Evolutionary conservation across 2,888 invertebrate genomes (phyloP), one percentile per base, ranked within the genome.

Genomic region (Mythimna lalbum): DNA sequence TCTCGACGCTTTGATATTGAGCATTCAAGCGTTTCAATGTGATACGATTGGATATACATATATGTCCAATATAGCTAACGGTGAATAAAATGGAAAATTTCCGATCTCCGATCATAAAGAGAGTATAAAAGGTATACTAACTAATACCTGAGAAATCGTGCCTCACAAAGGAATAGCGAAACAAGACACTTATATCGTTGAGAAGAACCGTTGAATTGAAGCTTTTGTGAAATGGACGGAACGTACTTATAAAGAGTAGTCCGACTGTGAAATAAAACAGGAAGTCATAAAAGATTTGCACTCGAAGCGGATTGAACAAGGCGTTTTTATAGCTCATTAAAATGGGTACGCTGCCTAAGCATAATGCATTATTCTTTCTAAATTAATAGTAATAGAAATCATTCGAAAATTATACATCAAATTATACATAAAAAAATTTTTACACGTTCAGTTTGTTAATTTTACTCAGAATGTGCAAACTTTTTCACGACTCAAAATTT

Each of bases 1-100:
- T 83, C 78, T 70, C 74, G 39, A 36, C 70, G 66, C 81, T 85
- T 84, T 86, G 83, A 87, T 84, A 80, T 78, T 65, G 71, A 73
- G 63, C 74, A 79, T 70, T 80, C 83, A 80, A 77, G 69, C 80
- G 82, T 76, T 73, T 78, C 78, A 84, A 78, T 82, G 73, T 80
- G 75, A 81, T 77, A 81, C 70, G 68, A 73, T 63, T 64, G 49
- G 39, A 52, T 69, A 27, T 39, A 43, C 17, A 17, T 63, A 57
- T 65, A 63, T 65, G 31, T 64, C 49, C 33, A 50, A 53, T 73
- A 76, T 50, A 73, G n/a, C 56, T 57, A 69, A 57, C 60, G 27
- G 49, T 50, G 59, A 68, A 74, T 70, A 69, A 65, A 60, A 70
- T 52, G 62, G 23, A 68, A 62, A 80, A 39, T 59, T 68, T 47